Percentiles rank a stretch among this genome's conserved stretches.
Evolutionary conservation across 2,888 invertebrate species (phyloP).

Genomic region (Epirrhoe alternata): DNA sequence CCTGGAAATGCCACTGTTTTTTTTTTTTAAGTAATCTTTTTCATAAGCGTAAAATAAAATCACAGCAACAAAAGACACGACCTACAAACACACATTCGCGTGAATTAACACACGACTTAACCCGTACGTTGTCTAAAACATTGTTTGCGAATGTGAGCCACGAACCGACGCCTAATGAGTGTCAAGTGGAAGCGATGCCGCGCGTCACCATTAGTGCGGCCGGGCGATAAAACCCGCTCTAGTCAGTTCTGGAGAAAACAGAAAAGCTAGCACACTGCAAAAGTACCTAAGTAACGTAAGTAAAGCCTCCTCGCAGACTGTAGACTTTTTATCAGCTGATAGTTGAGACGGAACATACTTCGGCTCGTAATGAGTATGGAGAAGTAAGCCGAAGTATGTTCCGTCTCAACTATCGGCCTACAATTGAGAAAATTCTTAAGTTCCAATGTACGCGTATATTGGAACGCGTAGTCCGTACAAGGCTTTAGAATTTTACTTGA

Average conservation of each 20-base stretch:
- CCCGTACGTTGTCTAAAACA: slow-evolving; percentile 45
- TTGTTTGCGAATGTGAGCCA: slow-evolving; percentile 48
- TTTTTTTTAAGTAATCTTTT: neutral
- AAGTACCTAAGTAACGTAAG: too few species aligned
- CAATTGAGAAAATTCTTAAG: too few species aligned
- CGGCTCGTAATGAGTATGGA: too few species aligned
- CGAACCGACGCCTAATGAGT: slow-evolving; percentile 53
- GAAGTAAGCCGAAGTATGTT: too few species aligned
- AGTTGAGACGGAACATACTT: too few species aligned
- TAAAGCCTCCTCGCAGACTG: too few species aligned
- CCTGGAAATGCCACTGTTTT: too few species aligned
- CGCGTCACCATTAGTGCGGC: slow-evolving; percentile 52
- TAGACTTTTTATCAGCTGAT: too few species aligned
- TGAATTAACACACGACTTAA: slow-evolving; percentile 42
- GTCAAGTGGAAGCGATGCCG: slow-evolving; percentile 51
- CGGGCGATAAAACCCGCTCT: slow-evolving; percentile 42
- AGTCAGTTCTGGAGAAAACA: slow-evolving; percentile 20
- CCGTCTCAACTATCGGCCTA: too few species aligned
- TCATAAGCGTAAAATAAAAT: slow-evolving; percentile 12
- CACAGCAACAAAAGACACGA: slow-evolving; percentile 23
- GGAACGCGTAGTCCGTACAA: too few species aligned
- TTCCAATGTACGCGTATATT: too few species aligned
- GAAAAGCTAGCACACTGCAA: slow-evolving; percentile 2
- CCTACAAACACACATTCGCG: slow-evolving; percentile 34
- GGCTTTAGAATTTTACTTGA: too few species aligned